A percentile compares a stretch with the other conserved stretches of the same genome.
phyloP scores from a whole-genome alignment of 2,113 vertebrate species.

The Notiomystis cincta region DNA sequence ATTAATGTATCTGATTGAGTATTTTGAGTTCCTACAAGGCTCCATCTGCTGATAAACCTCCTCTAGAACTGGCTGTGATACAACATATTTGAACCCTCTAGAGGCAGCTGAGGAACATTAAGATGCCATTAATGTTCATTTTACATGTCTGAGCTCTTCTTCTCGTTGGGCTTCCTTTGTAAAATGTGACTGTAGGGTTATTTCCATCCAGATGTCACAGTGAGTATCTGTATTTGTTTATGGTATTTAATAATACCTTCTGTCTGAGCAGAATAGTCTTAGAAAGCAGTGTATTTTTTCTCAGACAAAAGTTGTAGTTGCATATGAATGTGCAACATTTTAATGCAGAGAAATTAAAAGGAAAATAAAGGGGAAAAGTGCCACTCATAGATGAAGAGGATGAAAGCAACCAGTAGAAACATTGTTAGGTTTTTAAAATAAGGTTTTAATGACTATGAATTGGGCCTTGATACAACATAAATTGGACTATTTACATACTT shows the following conservation, averaged over 20 bases:
- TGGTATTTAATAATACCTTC: constrained; percentile 34
- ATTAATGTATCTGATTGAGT: background rate
- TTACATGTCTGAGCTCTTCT: background rate
- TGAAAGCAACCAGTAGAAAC: background rate
- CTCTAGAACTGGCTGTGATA: background rate
- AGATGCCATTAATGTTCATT: constrained; percentile 27
- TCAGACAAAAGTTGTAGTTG: background rate
- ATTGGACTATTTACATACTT: background rate
- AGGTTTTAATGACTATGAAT: background rate
- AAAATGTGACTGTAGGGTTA: background rate
- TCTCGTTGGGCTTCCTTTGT: background rate
- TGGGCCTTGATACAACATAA: background rate
- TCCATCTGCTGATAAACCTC: constrained; percentile 32
- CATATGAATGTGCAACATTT: background rate
- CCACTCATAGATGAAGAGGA: background rate
- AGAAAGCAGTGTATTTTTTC: background rate
- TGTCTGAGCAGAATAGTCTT: background rate
- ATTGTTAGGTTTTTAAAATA: background rate
- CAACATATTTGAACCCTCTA: background rate
- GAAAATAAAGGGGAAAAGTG: background rate
- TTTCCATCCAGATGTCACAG: constrained; percentile 55
- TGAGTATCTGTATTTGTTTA: constrained; percentile 16
- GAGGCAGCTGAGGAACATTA: constrained; percentile 10
- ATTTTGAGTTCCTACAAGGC: background rate
- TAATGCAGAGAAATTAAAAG: background rate